phyloP scores from a whole-genome alignment of 2,797 vertebrate genomes.

The Eremophila alpestris region DNA sequence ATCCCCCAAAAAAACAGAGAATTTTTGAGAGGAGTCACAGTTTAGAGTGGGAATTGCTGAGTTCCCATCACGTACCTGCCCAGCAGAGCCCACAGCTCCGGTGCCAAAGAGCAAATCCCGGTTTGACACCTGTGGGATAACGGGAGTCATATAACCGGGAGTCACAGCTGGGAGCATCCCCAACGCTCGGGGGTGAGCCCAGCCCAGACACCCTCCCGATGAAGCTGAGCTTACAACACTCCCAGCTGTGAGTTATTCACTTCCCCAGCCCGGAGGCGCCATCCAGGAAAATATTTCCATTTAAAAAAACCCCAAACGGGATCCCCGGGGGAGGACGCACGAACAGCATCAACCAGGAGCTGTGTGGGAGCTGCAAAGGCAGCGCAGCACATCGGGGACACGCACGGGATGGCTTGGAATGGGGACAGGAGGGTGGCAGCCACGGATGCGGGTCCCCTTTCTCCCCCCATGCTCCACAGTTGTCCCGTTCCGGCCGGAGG shows the following conservation, averaged over 20 bases:
- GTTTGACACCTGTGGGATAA: neutral
- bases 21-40: neutral
- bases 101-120: neutral
- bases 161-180: rapidly evolving
- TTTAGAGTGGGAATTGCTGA: neutral
- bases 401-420: rapidly evolving
- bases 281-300: neutral
- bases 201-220: rapidly evolving
- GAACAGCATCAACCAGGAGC: neutral
- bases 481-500: rapidly evolving
- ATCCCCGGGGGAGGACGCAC: neutral
- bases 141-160: rapidly evolving
- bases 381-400: rapidly evolving
- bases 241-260: rapidly evolving
- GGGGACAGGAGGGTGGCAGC: neutral
- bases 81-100: neutral
- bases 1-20: rapidly evolving
- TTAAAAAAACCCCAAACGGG: neutral
- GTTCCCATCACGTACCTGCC: neutral
- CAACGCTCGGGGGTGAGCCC: rapidly evolving
- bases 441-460: neutral
- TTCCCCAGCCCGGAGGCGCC: neutral
- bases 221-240: neutral
- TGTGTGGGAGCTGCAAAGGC: rapidly evolving
- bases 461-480: rapidly evolving